Evolutionary conservation across 2,797 vertebrate species (phyloP), one percentile per base, ranked within the genome.

Genomic region (Lagodon rhomboides): DNA sequence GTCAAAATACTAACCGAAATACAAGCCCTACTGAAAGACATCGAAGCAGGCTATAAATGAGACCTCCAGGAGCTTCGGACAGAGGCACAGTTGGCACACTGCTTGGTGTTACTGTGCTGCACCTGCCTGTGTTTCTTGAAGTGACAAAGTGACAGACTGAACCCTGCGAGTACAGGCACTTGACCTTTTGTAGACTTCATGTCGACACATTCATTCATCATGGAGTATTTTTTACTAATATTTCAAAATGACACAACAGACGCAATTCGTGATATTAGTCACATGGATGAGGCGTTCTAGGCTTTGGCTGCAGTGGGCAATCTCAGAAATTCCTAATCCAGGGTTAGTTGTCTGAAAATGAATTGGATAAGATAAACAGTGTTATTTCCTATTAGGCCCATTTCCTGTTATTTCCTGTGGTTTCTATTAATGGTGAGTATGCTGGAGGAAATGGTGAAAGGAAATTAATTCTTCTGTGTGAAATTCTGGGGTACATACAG

Each of bases 81-180:
- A 61, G 66, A 74, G 53, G 62, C 67, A 62, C 56, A 78, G 70
- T 74, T 83, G 79, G 75, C 20, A 0, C 53, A 0, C 53, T 6
- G 22, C 22, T 58, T 61, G 53, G 50, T 72, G 79, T 47, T 30
- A n/a, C 12, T 71, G 53, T 44, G 34, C 72, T 73, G 66, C 53
- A 86, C 84, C 80, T 87, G 86, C 82, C 66, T 55, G 46, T 80
- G 79, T 83, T 82, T 82, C 76, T 20, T 51, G 11, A 59, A 75
- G 69, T 83, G 82, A 82, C 79, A 82, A 79, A 86, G 75, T 74
- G 71, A 81, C 20, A 71, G 77, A 75, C 63, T 67, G 69, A 79
- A 68, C 62, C 50, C 41, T 55, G 62, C 0, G n/a, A 66, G 20
- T 20, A 3, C 74, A 60, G 27, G 4, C 27, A 80, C 68, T 87